A percentile compares a stretch with the other conserved stretches of the same genome.
Evolutionary conservation across 2,113 vertebrate species (phyloP).

Genomic region (Zeus faber): DNA sequence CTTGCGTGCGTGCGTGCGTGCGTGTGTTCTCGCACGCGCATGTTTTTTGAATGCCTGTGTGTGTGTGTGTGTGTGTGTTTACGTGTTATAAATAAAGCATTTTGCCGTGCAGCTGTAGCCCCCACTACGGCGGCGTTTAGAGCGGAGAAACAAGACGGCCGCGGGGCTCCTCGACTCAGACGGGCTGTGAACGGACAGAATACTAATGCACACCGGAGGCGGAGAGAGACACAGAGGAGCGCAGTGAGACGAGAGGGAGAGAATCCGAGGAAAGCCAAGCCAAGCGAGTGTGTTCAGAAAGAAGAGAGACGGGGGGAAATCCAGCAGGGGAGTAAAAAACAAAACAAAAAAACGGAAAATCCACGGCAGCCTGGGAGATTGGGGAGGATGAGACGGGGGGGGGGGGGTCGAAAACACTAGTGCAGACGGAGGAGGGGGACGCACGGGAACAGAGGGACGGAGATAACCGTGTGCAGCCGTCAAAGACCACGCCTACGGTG

Average conservation of each 20-base stretch:
- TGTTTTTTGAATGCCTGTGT: neutral
- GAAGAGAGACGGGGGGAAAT: conserved; percentile 12
- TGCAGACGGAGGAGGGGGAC: too few relatives aligned
- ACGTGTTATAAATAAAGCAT: conserved; percentile 48
- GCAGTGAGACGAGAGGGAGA: conserved; percentile 15
- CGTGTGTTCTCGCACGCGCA: neutral
- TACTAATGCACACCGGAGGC: conserved; percentile 60
- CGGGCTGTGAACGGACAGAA: conserved; percentile 57
- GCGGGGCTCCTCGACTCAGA: conserved; percentile 49
- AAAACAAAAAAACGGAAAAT: too few relatives aligned
- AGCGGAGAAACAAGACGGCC: conserved; percentile 52
- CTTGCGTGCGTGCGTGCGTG: neutral
- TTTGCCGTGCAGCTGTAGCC: conserved; percentile 28
- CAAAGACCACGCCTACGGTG: too few relatives aligned
- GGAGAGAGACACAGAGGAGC: conserved; percentile 4
- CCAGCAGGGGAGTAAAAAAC: too few relatives aligned
- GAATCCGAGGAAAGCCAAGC: conserved; percentile 9
- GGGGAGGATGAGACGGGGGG: too few relatives aligned
- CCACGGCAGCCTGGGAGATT: too few relatives aligned
- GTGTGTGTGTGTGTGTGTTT: conserved; percentile 9
- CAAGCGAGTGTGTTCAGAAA: conserved; percentile 11
- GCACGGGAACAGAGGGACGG: too few relatives aligned
- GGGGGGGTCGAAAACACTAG: too few relatives aligned
- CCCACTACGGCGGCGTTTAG: conserved; percentile 47
- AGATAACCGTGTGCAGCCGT: too few relatives aligned